phyloP scores from a whole-genome alignment of 2,113 vertebrate genomes.

The Periophthalmus modestus region DNA sequence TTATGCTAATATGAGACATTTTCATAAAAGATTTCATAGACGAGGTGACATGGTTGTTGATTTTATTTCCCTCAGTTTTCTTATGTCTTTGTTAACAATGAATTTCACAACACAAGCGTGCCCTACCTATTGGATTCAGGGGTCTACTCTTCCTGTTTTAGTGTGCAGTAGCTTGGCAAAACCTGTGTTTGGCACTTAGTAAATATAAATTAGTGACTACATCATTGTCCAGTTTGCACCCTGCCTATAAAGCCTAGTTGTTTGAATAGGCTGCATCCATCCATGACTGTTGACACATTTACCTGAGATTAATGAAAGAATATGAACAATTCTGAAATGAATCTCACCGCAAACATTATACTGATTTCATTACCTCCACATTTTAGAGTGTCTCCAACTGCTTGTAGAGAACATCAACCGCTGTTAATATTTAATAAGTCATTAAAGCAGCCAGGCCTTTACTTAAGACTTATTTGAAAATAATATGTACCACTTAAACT shows the following conservation, averaged over 20 bases:
- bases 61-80: background rate
- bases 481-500: background rate
- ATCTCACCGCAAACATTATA: background rate
- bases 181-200: no score
- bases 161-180: no score
- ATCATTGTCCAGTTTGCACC: background rate
- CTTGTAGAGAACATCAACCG: background rate
- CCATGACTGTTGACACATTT: background rate
- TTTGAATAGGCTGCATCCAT: background rate
- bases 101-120: background rate
- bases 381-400: background rate
- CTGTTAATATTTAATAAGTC: slow-evolving; percentile 3
- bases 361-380: slow-evolving; percentile 2
- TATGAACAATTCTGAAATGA: background rate
- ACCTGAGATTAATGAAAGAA: background rate
- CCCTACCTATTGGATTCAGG: background rate
- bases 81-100: background rate
- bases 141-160: background rate
- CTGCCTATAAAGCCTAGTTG: background rate
- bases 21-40: no score
- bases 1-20: background rate
- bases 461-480: background rate
- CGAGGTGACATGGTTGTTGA: background rate
- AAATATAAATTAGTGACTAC: no score
- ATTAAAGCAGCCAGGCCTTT: background rate